Evolutionary conservation across 2,888 invertebrate species (phyloP), one percentile per base, ranked within the genome.

Genomic region (Macropis europaea): DNA sequence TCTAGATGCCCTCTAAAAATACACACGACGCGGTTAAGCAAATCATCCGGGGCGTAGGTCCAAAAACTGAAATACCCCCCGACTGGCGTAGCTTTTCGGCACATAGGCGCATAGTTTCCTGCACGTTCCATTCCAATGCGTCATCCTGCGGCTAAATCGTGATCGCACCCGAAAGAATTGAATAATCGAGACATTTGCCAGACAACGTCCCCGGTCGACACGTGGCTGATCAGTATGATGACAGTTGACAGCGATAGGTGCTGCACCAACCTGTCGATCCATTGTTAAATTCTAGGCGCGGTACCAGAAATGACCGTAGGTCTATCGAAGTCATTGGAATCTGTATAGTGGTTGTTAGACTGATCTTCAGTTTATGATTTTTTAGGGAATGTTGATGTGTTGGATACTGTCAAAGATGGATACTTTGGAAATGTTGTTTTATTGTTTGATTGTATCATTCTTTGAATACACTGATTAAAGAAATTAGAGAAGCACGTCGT

Each of bases 1-100:
- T 87, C 83, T 87, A 86, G 84, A 86, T 82, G 81, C 68, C 79
- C 80, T 82, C 88, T 88, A 89, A 88, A 86, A 88, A 88, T 89
- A 89, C 73, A 71, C 81, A 67, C 83, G 84, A 81, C 84, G 83
- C 84, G 85, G 83, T 82, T 84, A 79, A 83, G 82, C 83, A 77
- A 86, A 88, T 88, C 84, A 87, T 86, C 82, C 83, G 82, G 85
- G 86, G 80, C 84, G 77, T 81, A 81, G 82, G 76, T 86, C 80
- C 82, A 83, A 85, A 85, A 85, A 85, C 76, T 84, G 80, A 81
- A 82, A 82, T 84, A 85, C 82, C 72, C 72, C 50, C 47, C 71
- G 66, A 26, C 48, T 5, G 45, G 52, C 26, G 63, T 40, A 67
- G 15, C 34, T 64, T 66, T 57, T 61, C 43, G 22, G 43, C 28